Evolutionary conservation across 1,140 invertebrate species (phyloP).

Genomic region (Drosophila pachea): DNA sequence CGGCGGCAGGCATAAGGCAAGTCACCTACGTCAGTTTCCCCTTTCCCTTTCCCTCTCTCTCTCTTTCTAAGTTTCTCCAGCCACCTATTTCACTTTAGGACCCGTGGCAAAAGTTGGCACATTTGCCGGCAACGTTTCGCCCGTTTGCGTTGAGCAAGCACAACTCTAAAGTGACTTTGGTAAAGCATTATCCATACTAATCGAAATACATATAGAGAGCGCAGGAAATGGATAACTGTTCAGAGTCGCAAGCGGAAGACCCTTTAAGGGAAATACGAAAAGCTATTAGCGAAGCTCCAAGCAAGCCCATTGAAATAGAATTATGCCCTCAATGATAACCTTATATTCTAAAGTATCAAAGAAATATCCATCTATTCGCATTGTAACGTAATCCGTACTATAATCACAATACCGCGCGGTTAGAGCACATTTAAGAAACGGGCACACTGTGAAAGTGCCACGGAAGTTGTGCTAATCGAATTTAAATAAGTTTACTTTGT

Average conservation of each 20-base stretch:
- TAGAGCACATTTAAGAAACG: slow-evolving; percentile 3
- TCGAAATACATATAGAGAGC: slow-evolving; percentile 18
- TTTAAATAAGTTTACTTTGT: slow-evolving; percentile 77
- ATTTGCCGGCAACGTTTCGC: slow-evolving; percentile 12
- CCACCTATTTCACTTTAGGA: slow-evolving; percentile 8
- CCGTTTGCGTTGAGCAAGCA: slow-evolving; percentile 32
- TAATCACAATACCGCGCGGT: background rate
- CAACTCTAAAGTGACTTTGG: slow-evolving; percentile 18
- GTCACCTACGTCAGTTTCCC: too few species aligned
- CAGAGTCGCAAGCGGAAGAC: slow-evolving; percentile 6
- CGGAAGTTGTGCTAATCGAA: slow-evolving; percentile 76
- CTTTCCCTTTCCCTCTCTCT: background rate
- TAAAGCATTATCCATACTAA: slow-evolving; percentile 35
- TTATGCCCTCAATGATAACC: too few species aligned
- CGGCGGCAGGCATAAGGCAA: background rate
- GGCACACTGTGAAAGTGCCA: slow-evolving; percentile 40
- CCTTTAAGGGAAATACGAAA: background rate
- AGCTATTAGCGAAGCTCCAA: too few species aligned
- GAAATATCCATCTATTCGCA: too few species aligned
- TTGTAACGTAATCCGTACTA: background rate
- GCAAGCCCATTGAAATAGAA: too few species aligned
- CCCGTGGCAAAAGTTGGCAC: slow-evolving; percentile 28
- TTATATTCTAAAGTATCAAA: too few species aligned
- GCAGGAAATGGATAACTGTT: background rate
- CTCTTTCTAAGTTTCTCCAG: background rate